These are phyloP conservation scores for Trinectes maculatus DNA, from an alignment of 2,113 vertebrate species.

Conservation along the genomic window DNA sequence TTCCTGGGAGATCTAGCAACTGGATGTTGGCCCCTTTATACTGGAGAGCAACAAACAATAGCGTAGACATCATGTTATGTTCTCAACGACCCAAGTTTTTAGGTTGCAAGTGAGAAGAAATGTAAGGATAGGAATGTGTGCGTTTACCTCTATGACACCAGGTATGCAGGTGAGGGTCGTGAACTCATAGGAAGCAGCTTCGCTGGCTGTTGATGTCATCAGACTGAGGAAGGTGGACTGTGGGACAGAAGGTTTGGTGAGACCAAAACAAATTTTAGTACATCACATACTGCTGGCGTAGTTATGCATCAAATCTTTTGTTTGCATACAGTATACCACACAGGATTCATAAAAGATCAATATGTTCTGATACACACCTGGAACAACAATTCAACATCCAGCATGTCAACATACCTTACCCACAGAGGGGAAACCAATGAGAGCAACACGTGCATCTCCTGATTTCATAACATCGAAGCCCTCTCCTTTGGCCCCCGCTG, in stretches of 20 bases:
- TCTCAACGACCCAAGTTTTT: neutral
- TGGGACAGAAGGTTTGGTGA: conserved; percentile 25
- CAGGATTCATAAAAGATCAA: neutral
- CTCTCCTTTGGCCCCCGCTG: conserved; percentile 92
- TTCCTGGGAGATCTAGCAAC: conserved; percentile 96
- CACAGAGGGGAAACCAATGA: conserved; percentile 98
- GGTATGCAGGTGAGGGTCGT: conserved; percentile 98
- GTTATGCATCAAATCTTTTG: neutral
- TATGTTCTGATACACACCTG: neutral
- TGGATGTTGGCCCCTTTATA: conserved; percentile 99
- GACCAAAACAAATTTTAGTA: neutral
- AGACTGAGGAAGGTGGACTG: conserved; percentile 98
- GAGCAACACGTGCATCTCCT: conserved; percentile 94
- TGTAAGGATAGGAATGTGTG: neutral
- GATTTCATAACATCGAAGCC: conserved; percentile 99
- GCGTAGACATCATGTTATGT: neutral
- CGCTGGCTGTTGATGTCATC: conserved; percentile 97
- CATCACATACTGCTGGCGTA: neutral
- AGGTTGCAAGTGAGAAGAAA: neutral
- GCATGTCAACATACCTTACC: conserved; percentile 90
- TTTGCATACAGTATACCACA: neutral
- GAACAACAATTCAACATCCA: neutral
- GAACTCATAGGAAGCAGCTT: conserved; percentile 96
- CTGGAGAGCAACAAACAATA: conserved; percentile 72
- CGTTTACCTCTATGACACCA: conserved; percentile 92